Conservation (phyloP, 1,140 invertebrate species). For the Megathymus violae region DNA sequence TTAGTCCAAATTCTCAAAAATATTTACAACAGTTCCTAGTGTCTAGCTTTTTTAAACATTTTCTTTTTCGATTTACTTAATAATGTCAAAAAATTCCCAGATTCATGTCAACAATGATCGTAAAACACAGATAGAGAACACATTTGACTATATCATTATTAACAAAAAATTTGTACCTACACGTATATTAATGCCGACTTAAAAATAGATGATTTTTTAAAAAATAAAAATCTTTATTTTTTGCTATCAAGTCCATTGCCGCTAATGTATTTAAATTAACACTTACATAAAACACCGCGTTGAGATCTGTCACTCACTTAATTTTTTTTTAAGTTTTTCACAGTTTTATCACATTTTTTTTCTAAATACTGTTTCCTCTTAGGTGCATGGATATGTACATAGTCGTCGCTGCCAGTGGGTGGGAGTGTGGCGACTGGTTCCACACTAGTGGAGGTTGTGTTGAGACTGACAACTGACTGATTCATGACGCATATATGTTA, state of each 20-base stretch:
- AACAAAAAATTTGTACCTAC: conserved; percentile 30
- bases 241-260: conserved; percentile 53
- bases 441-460: conserved; percentile 56
- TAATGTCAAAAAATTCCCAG: conserved; percentile 37
- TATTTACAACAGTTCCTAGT: conserved; percentile 63
- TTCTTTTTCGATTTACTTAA: conserved; percentile 40
- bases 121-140: conserved; percentile 68
- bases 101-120: neutral
- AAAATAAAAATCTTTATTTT: conserved; percentile 50
- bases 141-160: conserved; percentile 68
- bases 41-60: conserved; percentile 46
- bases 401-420: conserved; percentile 49
- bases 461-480: conserved; percentile 62
- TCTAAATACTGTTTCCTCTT: conserved; percentile 78
- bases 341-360: conserved; percentile 70
- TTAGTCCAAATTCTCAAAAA: conserved; percentile 58
- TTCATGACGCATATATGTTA: conserved; percentile 72
- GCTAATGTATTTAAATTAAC: conserved; percentile 66
- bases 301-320: conserved; percentile 81
- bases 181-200: conserved; percentile 12
- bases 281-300: conserved; percentile 60
- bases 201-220: conserved; percentile 28
- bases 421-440: conserved; percentile 43
- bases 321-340: conserved; percentile 66
- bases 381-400: conserved; percentile 69